Evolutionary conservation across 2,113 vertebrate genomes (phyloP).

Genomic region (Rhabdomys dilectus): DNA sequence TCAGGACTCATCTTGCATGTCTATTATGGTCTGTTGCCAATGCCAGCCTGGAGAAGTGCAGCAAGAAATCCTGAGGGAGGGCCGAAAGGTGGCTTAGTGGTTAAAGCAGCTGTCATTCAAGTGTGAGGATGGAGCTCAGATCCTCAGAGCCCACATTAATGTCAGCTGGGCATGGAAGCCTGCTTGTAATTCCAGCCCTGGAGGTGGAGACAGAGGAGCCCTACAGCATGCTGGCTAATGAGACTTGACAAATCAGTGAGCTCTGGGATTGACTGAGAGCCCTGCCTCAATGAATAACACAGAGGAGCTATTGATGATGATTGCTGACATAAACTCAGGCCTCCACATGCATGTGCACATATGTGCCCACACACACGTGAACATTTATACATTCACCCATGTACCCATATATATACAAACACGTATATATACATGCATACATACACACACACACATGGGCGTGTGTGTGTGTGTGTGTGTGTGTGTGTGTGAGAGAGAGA

Average conservation of each 20-base stretch:
- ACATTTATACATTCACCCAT: background rate
- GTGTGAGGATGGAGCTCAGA: background rate
- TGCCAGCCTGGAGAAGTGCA: background rate
- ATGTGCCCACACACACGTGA: background rate
- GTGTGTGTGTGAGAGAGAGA: too few relatives aligned
- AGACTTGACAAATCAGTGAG: background rate
- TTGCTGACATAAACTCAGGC: background rate
- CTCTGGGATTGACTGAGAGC: background rate
- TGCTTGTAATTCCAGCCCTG: background rate
- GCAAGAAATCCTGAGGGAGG: background rate
- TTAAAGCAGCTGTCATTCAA: background rate
- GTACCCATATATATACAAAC: too few relatives aligned
- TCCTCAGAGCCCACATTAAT: background rate
- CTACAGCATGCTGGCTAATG: background rate
- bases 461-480: too few relatives aligned
- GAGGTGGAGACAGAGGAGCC: background rate
- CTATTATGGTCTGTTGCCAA: fast-evolving
- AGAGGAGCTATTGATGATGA: background rate
- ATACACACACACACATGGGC: too few relatives aligned
- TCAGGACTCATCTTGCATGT: background rate
- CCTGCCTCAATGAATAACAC: background rate
- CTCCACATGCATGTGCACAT: background rate
- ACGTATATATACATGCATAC: background rate
- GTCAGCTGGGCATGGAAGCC: background rate
- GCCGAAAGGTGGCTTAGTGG: too few relatives aligned